Base-by-base conservation (phyloP, 2,888 invertebrate genomes). In the Sepiola atlantica region DNA sequence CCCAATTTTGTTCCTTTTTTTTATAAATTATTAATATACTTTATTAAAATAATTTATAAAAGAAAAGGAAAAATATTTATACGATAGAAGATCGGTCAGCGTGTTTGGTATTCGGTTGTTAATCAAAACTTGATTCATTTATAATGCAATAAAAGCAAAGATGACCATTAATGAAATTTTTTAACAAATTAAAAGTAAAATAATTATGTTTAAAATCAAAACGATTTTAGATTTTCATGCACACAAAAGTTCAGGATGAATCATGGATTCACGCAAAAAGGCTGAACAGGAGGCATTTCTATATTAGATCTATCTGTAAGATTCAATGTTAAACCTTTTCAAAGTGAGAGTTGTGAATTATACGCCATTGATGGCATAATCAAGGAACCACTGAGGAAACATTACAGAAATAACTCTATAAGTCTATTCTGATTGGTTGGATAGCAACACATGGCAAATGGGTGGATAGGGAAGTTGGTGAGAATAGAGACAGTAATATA, bases 321-420 rank as follows among this genome's bases (percentile, higher is more conserved):
- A 77, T n/a, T 77, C n/a, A n/a, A 18, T n/a, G 14, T 3, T 77
- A 77, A 77, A 77, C 10, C n/a, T 77, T 77, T 77, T 16, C 28
- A n/a, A n/a, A n/a, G n/a, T 77, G 10, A n/a, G 77, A 77, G n/a
- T 16, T n/a, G 32, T n/a, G 77, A 77, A n/a, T 77, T 16, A 77
- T 77, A 18, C n/a, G 32, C n/a, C 77, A 77, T 77, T 77, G 77
- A n/a, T 77, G 77, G 77, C 77, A 77, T 77, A 77, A 77, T 77
- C 77, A 77, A 77, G 77, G 32, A 77, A 77, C 77, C 77, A 77
- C 77, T 32, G 77, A 77, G 77, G n/a, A n/a, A 77, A 77, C 77
- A n/a, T 77, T 77, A 77, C 77, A 77, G n/a, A 77, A 77, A 77
- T 77, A 77, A 77, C 77, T 77, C 8, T 12, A 77, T 6, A 77